Base-by-base conservation (phyloP, 2,113 vertebrate species). In the Blennius ocellaris region DNA sequence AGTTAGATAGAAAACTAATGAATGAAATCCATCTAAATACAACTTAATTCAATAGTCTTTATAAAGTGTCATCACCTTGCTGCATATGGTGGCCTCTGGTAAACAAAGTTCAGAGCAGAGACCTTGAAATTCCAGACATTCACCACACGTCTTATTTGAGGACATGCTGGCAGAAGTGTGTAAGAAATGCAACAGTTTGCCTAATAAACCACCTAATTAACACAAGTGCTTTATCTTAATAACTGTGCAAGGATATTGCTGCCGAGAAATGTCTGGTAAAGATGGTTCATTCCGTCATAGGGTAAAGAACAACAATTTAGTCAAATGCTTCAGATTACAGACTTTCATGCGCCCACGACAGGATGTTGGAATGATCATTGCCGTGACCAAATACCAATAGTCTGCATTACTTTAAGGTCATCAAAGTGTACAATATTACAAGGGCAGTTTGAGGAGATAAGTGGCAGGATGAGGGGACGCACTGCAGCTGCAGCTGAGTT, bases 21-120 rank as follows among this genome's bases (percentile, higher is more conserved):
- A 69, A 78, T 56, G 0, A 14, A 53, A 47, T 50, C 10, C 8
- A 41, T 11, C 30, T 45, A 55, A 81, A 58, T 72, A 56, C 38
- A 84, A 66, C 69, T 45, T 0, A 54, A 66, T 78, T 48, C 2
- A 38, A 48, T 78, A 10, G 6, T n/a, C 39, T 66, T 11, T 47
- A 50, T 49, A 44, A 59, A 45, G 44, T 50, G n/a, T 48, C 7
- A 15, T 63, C n/a, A 21, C n/a, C 41, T 8, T 47, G 15, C 47
- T 9, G 17, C 57, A 36, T 50, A 60, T 44, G 6, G 30, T 43
- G 43, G 11, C 11, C 7, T 50, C 57, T 3, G 16, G 51, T 30
- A 38, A 6, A 53, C 17, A 63, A 47, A 53, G 39, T 37, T 60
- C 12, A 38, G 17, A 16, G 7, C 44, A n/a, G 39, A 21, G 39